These are phyloP conservation scores for Pantherophis alleghaniensis DNA, from an alignment of 2,797 vertebrate species.

Conservation along the genomic window DNA sequence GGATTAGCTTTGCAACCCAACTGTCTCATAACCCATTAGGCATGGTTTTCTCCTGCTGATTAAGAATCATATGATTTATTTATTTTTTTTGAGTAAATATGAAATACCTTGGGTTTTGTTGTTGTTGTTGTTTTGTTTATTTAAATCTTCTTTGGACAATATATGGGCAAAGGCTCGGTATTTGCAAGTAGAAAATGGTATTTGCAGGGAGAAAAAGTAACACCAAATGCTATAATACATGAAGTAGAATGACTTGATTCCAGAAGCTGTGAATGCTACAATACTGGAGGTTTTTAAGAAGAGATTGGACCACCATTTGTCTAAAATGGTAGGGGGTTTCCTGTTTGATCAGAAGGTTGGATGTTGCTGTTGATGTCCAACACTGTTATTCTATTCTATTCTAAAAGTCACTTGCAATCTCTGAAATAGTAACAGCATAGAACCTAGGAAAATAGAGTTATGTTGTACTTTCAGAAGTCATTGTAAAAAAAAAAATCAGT, in stretches of 20 bases:
- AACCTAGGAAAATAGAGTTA: not conserved
- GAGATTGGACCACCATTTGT: not conserved
- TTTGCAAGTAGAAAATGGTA: not conserved
- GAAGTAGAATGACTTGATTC: not conserved
- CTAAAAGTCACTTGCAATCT: not conserved
- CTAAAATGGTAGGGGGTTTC: not conserved
- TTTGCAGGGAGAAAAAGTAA: not conserved
- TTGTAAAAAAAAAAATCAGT: not conserved
- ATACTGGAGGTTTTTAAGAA: not conserved
- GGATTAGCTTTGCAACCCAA: not conserved
- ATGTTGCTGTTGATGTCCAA: not conserved
- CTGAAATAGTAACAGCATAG: not conserved
- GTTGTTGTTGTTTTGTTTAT: not conserved
- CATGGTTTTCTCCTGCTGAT: not conserved
- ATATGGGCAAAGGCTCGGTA: not conserved
- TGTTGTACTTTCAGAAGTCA: not conserved
- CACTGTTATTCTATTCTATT: not conserved
- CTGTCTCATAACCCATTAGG: not conserved
- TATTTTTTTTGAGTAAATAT: not conserved
- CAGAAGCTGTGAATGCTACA: not conserved
- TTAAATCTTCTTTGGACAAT: not conserved
- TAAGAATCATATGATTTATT: not conserved
- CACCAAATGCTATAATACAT: not conserved
- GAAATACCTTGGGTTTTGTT: not conserved
- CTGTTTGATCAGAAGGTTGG: not conserved